Evolutionary conservation across 2,113 vertebrate species (phyloP).

Genomic region (Odontesthes bonariensis): DNA sequence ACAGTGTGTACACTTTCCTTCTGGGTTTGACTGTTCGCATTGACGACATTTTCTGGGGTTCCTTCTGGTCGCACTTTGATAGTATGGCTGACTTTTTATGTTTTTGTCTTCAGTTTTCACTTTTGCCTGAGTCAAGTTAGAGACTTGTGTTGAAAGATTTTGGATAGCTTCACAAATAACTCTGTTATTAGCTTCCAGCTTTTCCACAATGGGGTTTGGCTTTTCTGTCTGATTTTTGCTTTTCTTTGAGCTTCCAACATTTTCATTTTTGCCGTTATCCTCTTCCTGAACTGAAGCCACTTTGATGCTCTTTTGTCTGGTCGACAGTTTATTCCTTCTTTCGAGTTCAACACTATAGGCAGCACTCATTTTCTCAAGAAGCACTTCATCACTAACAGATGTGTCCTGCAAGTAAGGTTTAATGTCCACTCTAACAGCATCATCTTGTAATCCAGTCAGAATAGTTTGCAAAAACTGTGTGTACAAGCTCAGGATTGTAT

Average conservation of each 20-base stretch:
- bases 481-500: neutral
- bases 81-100: too few relatives aligned
- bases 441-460: neutral
- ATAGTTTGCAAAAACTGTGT: conserved; percentile 2
- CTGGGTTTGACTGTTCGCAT: too few relatives aligned
- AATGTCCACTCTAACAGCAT: neutral
- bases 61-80: neutral
- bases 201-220: neutral
- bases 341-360: neutral
- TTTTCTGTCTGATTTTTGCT: neutral
- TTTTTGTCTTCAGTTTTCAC: too few relatives aligned
- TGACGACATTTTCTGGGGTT: neutral
- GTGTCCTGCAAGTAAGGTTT: neutral
- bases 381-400: neutral
- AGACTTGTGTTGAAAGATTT: neutral
- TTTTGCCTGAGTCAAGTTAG: too few relatives aligned
- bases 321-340: neutral
- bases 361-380: too few relatives aligned
- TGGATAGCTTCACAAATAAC: conserved; percentile 2
- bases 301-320: neutral
- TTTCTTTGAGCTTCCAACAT: neutral
- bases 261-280: neutral
- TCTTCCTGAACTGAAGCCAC: neutral
- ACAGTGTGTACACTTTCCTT: too few relatives aligned
- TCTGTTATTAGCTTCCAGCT: neutral